Base-by-base conservation (phyloP, 2,888 invertebrate species). In the Xylophagus ater region DNA sequence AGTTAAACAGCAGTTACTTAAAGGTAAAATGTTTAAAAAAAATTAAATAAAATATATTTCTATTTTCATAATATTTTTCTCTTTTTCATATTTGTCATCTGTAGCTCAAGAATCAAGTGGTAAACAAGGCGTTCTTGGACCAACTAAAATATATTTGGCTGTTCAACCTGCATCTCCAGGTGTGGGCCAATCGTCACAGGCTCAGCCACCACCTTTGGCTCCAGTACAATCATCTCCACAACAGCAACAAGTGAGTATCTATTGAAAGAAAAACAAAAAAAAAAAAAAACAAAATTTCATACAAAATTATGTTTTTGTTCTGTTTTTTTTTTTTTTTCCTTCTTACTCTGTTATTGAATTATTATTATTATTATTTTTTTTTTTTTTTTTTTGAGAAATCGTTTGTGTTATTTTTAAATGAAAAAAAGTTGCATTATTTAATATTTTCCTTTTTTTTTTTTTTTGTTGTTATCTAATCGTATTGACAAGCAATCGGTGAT, bases 101-200 rank as follows among this genome's bases (percentile, higher is more conserved):
- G n/a, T n/a, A 81, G 86, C 86, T 18, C 87, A 88, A 81, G 85
- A 85, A 51, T 78, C 82, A 4, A 83, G 82, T 13, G 87, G 86
- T 26, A 86, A 85, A 59, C 81, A 84, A 59, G 85, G 85, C 28
- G 83, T 85, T 51, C 62, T 87, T 45, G 87, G 86, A 3, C 87
- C 87, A 8, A 81, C 85, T 8, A 87, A 86, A 66, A 84, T 87
- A 56, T 87, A 86, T 57, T 65, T 88, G 42, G 86, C 86, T 1
- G 85, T 87, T 37, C 86, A 86, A 57, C 86, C 87, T n/a, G n/a
- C n/a, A n/a, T 67, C 76, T 35, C 57, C 49, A 43, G 43, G 52
- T 9, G 39, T 40, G 12, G 49, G 47, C 36, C 65, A 42, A 51
- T 57, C 35, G 58, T 60, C 62, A 28, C 69, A 57, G 41, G 54